phyloP scores from a whole-genome alignment of 2,797 vertebrate species.

The Hipposideros larvatus region DNA sequence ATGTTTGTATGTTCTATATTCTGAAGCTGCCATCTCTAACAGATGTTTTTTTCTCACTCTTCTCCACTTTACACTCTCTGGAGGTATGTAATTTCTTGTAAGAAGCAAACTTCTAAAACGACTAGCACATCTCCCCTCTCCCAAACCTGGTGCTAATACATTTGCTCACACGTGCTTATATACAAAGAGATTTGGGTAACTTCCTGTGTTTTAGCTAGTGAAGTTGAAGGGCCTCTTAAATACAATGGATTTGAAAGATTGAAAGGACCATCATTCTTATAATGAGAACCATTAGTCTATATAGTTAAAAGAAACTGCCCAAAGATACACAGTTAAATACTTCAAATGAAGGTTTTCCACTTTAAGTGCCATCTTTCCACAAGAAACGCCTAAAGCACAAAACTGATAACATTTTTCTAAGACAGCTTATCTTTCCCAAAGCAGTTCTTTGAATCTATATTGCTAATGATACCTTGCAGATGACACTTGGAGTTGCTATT shows the following conservation, averaged over 20 bases:
- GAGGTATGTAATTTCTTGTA: not conserved
- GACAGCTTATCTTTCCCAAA: not conserved
- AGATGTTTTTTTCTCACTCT: not conserved
- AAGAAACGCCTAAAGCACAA: not conserved
- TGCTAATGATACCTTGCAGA: not conserved
- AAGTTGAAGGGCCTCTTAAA: not conserved
- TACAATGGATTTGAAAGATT: not conserved
- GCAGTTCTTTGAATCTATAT: not conserved
- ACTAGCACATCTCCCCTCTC: not conserved
- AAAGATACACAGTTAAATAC: not conserved
- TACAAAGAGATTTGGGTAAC: not conserved
- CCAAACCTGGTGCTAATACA: not conserved
- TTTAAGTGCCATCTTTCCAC: not conserved
- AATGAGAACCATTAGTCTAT: not conserved
- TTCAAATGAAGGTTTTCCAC: not conserved
- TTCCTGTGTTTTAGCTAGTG: not conserved
- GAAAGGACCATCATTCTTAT: not conserved
- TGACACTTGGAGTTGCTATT: not conserved
- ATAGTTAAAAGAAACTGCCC: not conserved
- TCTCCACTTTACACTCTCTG: not conserved
- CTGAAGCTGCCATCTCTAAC: not conserved
- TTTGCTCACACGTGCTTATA: not conserved
- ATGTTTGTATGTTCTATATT: not conserved
- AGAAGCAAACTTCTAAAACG: not conserved
- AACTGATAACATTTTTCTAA: not conserved